These are phyloP conservation scores for Carduelis carduelis DNA, from an alignment of 2,797 vertebrate species.

Conservation along the genomic window DNA sequence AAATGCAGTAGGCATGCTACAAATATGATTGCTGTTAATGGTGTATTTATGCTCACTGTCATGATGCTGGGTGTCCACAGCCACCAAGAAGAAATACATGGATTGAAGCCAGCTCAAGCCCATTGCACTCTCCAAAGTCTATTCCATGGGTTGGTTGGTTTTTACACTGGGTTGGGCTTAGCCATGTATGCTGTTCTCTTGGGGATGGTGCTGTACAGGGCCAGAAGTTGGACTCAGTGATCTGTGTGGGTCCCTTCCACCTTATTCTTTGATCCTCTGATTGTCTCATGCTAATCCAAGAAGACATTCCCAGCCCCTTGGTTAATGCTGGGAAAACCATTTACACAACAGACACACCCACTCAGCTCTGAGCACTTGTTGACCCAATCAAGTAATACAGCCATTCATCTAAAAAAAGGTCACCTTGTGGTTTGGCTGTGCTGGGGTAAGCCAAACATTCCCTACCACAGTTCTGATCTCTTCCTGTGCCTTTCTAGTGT, in stretches of 20 bases:
- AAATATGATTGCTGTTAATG: background rate
- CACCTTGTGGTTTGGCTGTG: background rate
- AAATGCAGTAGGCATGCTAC: background rate
- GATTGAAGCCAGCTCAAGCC: background rate
- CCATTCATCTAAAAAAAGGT: background rate
- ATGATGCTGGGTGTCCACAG: no score
- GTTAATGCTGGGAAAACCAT: background rate
- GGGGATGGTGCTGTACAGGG: background rate
- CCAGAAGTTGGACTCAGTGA: rapidly evolving
- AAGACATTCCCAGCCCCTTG: background rate
- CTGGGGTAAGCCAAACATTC: background rate
- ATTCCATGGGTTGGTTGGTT: rapidly evolving
- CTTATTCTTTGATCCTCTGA: background rate
- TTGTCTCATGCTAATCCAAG: background rate
- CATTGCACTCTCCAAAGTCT: background rate
- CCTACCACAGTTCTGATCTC: background rate
- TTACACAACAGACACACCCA: background rate
- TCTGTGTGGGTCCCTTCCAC: background rate
- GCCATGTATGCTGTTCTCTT: rapidly evolving
- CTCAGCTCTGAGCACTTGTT: background rate
- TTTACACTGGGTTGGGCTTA: background rate
- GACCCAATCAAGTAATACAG: background rate
- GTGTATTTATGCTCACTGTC: background rate
- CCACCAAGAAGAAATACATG: background rate
- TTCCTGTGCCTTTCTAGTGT: background rate